Base-by-base conservation (phyloP, 2,888 invertebrate genomes). In the Leptopterna dolabrata region DNA sequence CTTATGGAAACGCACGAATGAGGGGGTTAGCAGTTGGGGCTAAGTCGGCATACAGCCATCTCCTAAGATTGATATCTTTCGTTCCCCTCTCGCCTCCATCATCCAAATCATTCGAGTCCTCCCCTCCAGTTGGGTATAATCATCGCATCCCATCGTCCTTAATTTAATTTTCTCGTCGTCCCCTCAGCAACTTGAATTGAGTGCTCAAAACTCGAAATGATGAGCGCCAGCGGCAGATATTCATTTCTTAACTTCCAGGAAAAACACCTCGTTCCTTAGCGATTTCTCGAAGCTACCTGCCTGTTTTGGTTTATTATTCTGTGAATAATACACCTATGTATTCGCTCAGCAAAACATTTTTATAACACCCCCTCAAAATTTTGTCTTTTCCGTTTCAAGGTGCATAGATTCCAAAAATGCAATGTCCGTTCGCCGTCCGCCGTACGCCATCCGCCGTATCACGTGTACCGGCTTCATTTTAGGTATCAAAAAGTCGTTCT, bases 131-230 rank as follows among this genome's bases (percentile, higher is more conserved):
- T 76, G 29, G 76, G 36, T 27, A 76, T 76, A 76, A 41, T 76
- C 27, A 76, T 30, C 76, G 76, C 36, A 76, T 43, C 43, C 76
- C 76, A 76, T 29, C 76, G 76, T 19, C 76, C 76, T n/a, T 76
- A 76, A 76, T 30, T 76, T 76, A 36, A 76, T 76, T 76, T 30
- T 76, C 76, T 76, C 36, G 76, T 36, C n/a, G n/a, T 76, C 36
- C 76, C 76, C 43, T 36, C 63, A 63, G 9, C 63, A 27, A 63
- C 63, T 63, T 27, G 11, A 24, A 63, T 63, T 24, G 63, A 63
- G 63, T 63, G 63, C 63, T 47, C 47, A 13, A 47, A 47, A 47
- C 13, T 13, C 47, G 47, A 47, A 47, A 47, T 13, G 47, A 47
- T 47, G 16, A 47, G 47, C 47, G 2, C 16, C 13, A 13, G 63